A percentile compares a stretch with the other conserved stretches of the same genome.
Evolutionary conservation across 2,888 invertebrate species (phyloP).

Genomic region (Tipula vernalis): DNA sequence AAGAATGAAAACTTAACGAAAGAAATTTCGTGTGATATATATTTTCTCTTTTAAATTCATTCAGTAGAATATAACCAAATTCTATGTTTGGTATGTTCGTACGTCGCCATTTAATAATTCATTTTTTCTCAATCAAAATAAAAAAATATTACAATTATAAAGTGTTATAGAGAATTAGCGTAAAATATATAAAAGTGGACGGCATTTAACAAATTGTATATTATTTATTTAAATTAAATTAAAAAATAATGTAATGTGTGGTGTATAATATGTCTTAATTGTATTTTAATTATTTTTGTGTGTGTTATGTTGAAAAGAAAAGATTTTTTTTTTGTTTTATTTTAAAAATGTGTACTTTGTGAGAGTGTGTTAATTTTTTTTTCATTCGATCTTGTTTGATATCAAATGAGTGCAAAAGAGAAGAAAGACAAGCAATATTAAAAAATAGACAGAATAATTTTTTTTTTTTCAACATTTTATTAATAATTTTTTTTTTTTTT

Average conservation of each 20-base stretch:
- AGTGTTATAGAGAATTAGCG: not conserved
- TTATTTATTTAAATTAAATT: conserved; percentile 1
- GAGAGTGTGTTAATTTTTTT: not conserved
- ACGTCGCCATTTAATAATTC: conserved; percentile 21
- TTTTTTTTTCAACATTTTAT: not conserved
- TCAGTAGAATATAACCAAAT: conserved; percentile 7
- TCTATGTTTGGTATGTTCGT: conserved; percentile 23
- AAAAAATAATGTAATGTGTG: not conserved
- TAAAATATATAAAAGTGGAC: not conserved
- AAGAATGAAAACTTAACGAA: not conserved
- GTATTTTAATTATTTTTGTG: not conserved
- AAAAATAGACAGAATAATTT: conserved; percentile 6
- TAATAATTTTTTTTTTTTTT: not conserved
- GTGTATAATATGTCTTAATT: not conserved
- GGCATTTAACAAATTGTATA: not conserved
- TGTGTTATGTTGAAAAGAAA: not conserved
- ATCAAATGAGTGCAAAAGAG: not conserved
- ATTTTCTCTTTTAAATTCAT: conserved; percentile 5
- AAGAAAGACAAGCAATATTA: conserved; percentile 7
- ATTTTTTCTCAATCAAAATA: conserved; percentile 21
- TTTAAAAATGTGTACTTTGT: not conserved
- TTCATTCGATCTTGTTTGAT: not conserved
- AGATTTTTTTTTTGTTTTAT: not conserved
- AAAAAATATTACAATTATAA: conserved; percentile 13
- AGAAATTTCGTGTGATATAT: not conserved